Evolutionary conservation across 53 echinoderm and acorn worm genomes (phyloP), one percentile per base, ranked within the genome.

Genomic region (Zoroaster sp.): DNA sequence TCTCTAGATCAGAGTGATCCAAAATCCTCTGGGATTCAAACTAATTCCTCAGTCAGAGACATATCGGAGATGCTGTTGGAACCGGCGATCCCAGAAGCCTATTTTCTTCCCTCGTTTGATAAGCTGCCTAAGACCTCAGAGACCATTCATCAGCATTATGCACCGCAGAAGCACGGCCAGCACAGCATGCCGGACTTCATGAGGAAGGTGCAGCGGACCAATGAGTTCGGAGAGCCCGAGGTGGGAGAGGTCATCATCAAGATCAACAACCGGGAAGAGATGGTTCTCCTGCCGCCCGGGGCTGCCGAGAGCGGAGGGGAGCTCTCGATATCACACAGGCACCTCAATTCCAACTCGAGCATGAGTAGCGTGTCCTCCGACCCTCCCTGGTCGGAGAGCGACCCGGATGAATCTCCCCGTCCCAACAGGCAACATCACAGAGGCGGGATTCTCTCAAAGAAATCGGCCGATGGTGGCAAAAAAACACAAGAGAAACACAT

Each of bases 401-500:
- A 94, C 49, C 77, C 52, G 4, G 88, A 88, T 4, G 81, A 89
- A 28, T 89, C 75, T 32, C 87, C 87, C 1, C 47, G 20, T 8
- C 83, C 75, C 17, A 72, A 65, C 38, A 59, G 87, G 40, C 89
- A 78, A 49, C 80, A 87, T 37, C 70, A 51, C 8, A 49, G 94
- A 25, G 88, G 88, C 4, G 94, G 94, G 6, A 94, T 94, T 71
- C 91, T 94, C 36, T 83, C 83, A 38, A 88, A 81, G 55, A 76
- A 90, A 54, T 70, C 83, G 4, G 69, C 87, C 17, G 93, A 93
- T 33, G 88, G 91, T 0, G 40, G 28, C 40, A 88, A 83, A 17
- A 94, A 88, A 49, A 87, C 88, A 1, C 90, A 87, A n/a, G 87
- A 94, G 40, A 90, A 78, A 37, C 94, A 94, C 78, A 94, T 94